Evolutionary conservation across 2,797 vertebrate genomes (phyloP).

Genomic region (Macrochelys suwanniensis): DNA sequence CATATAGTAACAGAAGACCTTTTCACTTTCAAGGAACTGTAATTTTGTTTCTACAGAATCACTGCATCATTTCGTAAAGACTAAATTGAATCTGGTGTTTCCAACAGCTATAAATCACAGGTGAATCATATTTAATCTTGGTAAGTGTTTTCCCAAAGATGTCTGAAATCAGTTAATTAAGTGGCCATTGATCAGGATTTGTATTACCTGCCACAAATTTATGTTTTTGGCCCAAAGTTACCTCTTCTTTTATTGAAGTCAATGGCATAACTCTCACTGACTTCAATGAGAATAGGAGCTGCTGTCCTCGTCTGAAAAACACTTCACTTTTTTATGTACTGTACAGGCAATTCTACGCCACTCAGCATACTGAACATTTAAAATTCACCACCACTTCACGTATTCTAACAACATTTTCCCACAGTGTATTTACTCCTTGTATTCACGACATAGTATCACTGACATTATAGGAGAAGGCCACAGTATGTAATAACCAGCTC

Average conservation of each 20-base stretch:
- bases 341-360: background rate
- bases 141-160: background rate
- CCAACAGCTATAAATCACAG: background rate
- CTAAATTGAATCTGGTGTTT: accelerated
- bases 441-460: background rate
- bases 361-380: background rate
- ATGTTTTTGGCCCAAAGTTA: background rate
- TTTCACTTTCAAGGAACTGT: background rate
- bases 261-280: slow-evolving; percentile 20
- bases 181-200: background rate
- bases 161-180: background rate
- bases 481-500: background rate
- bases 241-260: slow-evolving; percentile 33
- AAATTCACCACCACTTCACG: background rate
- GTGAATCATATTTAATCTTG: background rate
- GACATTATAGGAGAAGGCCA: background rate
- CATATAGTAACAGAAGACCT: background rate
- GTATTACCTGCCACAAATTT: background rate
- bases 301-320: slow-evolving; percentile 9
- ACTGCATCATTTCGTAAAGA: accelerated
- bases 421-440: background rate
- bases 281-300: slow-evolving; percentile 12
- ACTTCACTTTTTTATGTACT: background rate
- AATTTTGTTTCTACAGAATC: background rate
- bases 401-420: background rate